These are phyloP conservation scores for Oryctolagus cuniculus DNA, from an alignment of 2,113 vertebrate genomes.

Conservation along the genomic window mOryCun1.1 NC_091432.1:147616501-147617000, in stretches of 20 bases:
- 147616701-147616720: neutral
- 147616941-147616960: neutral
- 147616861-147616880: neutral
- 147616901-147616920: neutral
- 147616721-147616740: neutral
- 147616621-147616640: neutral
- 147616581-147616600: neutral
- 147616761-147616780: neutral
- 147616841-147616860: neutral
- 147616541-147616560: neutral
- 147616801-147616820: neutral
- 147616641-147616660: constrained; percentile 11
- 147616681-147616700: constrained; percentile 13
- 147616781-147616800: neutral
- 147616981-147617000: neutral
- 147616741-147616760: neutral
- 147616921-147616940: neutral
- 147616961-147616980: neutral
- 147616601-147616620: neutral
- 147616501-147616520: neutral
- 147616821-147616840: neutral
- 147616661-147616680: constrained; percentile 27
- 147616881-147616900: neutral
- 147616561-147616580: neutral
- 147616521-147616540: neutral